A percentile compares a stretch with the other conserved stretches of the same genome.
These are phyloP conservation scores for Catocala fraxini DNA, from an alignment of 2,888 invertebrate species.

Conservation along the genomic window DNA sequence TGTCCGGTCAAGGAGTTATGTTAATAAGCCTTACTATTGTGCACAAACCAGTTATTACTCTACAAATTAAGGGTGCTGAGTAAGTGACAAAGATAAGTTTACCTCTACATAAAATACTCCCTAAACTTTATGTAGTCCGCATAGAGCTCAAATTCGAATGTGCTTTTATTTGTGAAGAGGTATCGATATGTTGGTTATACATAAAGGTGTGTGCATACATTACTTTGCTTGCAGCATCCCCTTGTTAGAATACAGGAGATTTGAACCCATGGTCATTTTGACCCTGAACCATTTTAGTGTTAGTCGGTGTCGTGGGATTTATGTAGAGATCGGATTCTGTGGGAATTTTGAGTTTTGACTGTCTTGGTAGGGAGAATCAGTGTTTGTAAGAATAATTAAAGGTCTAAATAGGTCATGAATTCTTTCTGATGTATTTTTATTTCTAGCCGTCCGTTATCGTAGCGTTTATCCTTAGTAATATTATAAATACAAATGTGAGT, in stretches of 20 bases:
- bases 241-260: conserved; percentile 60
- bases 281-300: conserved; percentile 75
- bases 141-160: conserved; percentile 55
- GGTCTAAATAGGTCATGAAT: too few relatives aligned
- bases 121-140: conserved; percentile 9
- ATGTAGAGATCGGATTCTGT: conserved; percentile 70
- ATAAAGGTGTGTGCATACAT: conserved; percentile 86
- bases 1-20: conserved; percentile 86
- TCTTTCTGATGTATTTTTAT: too few relatives aligned
- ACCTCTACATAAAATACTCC: background rate
- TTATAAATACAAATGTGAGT: too few relatives aligned
- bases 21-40: conserved; percentile 81
- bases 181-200: conserved; percentile 48
- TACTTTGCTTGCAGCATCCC: conserved; percentile 82
- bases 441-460: too few relatives aligned
- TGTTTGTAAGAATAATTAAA: background rate
- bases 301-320: conserved; percentile 78
- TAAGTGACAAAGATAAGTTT: conserved; percentile 50
- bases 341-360: conserved; percentile 62
- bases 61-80: conserved; percentile 82
- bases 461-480: too few relatives aligned
- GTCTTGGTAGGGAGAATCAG: background rate
- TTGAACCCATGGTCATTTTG: conserved; percentile 79
- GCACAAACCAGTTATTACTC: conserved; percentile 74
- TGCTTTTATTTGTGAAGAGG: conserved; percentile 15